Percentiles rank a stretch among this genome's conserved stretches.
phyloP scores from a whole-genome alignment of 2,113 vertebrate species.

The Megaleporinus macrocephalus region DNA sequence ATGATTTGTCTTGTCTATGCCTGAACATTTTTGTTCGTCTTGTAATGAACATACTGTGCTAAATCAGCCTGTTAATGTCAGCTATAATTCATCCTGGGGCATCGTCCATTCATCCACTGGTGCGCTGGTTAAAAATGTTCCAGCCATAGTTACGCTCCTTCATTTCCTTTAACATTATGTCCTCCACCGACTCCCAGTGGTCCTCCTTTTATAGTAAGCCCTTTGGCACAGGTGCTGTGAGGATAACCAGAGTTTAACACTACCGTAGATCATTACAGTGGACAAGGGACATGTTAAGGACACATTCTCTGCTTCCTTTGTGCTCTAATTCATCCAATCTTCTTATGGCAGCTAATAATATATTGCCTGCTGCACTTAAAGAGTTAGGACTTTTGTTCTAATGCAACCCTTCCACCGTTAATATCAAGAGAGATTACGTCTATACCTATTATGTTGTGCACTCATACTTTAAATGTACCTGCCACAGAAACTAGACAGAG shows the following conservation, averaged over 20 bases:
- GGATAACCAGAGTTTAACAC: conserved; percentile 59
- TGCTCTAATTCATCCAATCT: not conserved
- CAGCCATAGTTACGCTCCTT: not conserved
- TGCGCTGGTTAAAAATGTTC: conserved; percentile 17
- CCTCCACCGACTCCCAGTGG: conserved; percentile 51
- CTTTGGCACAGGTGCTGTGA: conserved; percentile 56
- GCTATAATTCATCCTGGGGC: not conserved
- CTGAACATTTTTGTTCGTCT: not conserved
- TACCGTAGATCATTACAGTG: conserved; percentile 55
- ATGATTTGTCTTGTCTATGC: not conserved
- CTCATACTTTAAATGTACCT: not conserved
- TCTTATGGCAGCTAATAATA: conserved; percentile 8
- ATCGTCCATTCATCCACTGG: conserved; percentile 14
- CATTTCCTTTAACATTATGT: conserved; percentile 14
- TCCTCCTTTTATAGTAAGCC: conserved; percentile 74
- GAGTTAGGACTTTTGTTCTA: not conserved
- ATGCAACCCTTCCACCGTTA: not conserved
- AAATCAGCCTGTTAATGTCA: not conserved
- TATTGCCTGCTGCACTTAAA: conserved; percentile 4
- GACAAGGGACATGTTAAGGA: conserved; percentile 44
- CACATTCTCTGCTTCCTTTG: not conserved
- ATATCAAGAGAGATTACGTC: conserved; percentile 4
- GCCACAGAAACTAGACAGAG: not conserved
- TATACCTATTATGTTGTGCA: not conserved
- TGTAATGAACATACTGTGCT: not conserved